A percentile compares a stretch with the other conserved stretches of the same genome.
These are phyloP conservation scores for Cyanoramphus novaezelandiae DNA, from an alignment of 2,113 vertebrate genomes.

Conservation along the genomic window DNA sequence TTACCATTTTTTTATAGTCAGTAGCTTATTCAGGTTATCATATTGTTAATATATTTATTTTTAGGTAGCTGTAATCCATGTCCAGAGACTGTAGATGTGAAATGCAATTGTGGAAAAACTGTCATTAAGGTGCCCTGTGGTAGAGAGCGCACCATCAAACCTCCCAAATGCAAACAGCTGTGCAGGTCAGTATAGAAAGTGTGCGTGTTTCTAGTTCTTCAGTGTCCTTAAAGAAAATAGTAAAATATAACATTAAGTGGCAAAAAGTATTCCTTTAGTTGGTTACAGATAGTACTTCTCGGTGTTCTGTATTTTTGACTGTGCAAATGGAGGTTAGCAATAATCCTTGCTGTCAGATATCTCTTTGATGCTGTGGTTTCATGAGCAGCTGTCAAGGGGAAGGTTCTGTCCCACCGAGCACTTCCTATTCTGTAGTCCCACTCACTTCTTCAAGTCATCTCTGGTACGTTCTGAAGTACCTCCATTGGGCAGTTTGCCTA, in stretches of 20 bases:
- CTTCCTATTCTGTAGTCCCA: neutral
- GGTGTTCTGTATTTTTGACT: neutral
- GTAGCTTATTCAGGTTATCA: neutral
- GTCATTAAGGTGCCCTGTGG: constrained; percentile 86
- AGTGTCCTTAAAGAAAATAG: neutral
- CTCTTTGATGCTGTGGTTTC: neutral
- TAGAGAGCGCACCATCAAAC: constrained; percentile 84
- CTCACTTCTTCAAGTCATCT: neutral
- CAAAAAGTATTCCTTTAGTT: neutral
- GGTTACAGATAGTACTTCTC: neutral
- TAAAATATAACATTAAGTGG: neutral
- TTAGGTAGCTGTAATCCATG: constrained; percentile 89
- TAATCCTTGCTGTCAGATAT: neutral
- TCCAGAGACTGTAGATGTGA: constrained; percentile 83
- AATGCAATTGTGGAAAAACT: constrained; percentile 81
- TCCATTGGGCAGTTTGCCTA: neutral
- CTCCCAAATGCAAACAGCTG: constrained; percentile 83
- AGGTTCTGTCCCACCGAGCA: neutral
- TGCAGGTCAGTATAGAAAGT: constrained; percentile 78
- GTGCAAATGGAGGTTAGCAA: neutral
- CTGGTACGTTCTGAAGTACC: neutral
- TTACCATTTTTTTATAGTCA: neutral
- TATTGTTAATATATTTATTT: constrained; percentile 8
- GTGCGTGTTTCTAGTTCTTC: neutral
- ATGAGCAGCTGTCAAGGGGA: neutral